A percentile compares a stretch with the other conserved stretches of the same genome.
Conservation (phyloP, 2,888 invertebrate species). For the Stictocephala bisonia region DNA sequence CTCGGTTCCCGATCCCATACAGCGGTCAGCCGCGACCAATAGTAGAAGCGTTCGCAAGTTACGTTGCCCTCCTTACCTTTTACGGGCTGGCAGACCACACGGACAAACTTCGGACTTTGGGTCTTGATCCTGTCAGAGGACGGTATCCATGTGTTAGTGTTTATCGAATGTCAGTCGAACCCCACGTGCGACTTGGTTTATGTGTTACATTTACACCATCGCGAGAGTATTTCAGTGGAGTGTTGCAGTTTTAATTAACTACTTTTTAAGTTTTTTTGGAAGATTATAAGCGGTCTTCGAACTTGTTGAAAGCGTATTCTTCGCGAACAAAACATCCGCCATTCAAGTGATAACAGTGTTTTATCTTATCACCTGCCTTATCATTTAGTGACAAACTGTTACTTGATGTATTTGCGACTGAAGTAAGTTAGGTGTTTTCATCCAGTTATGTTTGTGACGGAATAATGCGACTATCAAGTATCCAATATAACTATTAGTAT, state of each 20-base stretch:
- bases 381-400: neutral
- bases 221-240: too few relatives aligned
- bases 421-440: too few relatives aligned
- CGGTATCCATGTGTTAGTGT: too few relatives aligned
- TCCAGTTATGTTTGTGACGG: too few relatives aligned
- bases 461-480: too few relatives aligned
- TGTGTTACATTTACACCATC: neutral
- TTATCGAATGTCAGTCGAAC: conserved; percentile 3
- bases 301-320: conserved; percentile 31
- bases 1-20: conserved; percentile 37
- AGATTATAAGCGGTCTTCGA: too few relatives aligned
- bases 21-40: conserved; percentile 33
- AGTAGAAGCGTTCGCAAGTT: conserved; percentile 37
- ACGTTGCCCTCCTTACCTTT: conserved; percentile 55
- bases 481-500: too few relatives aligned
- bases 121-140: too few relatives aligned
- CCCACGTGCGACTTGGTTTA: neutral
- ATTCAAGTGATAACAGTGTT: conserved; percentile 36
- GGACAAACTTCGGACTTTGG: too few relatives aligned
- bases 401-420: too few relatives aligned
- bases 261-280: too few relatives aligned
- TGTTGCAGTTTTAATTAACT: too few relatives aligned
- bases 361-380: conserved; percentile 22
- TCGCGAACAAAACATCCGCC: conserved; percentile 28
- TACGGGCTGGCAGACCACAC: conserved; percentile 51